Evolutionary conservation across 2,113 vertebrate species (phyloP).

Genomic region (Microtus pennsylvanicus): DNA sequence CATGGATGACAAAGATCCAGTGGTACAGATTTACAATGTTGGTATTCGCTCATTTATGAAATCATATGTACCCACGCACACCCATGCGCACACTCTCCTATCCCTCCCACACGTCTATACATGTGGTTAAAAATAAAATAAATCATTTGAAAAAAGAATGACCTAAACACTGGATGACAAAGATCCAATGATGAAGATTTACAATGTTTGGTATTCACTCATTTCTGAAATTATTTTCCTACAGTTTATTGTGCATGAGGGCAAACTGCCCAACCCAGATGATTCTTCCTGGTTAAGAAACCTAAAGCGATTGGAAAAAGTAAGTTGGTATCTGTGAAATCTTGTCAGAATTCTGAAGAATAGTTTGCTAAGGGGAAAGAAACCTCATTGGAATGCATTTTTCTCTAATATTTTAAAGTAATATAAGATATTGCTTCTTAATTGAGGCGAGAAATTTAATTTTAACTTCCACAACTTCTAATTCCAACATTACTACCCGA

Average conservation of each 20-base stretch:
- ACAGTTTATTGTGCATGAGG: constrained; percentile 6
- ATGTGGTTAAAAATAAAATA: not conserved
- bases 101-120: too few relatives aligned
- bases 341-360: not conserved
- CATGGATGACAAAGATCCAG: too few relatives aligned
- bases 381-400: constrained; percentile 50
- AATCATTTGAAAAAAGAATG: not conserved
- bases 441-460: constrained; percentile 66
- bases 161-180: not conserved
- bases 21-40: too few relatives aligned
- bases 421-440: constrained; percentile 66
- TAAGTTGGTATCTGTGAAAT: not conserved
- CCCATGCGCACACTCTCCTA: too few relatives aligned
- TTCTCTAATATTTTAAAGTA: constrained; percentile 65
- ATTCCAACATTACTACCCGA: constrained; percentile 47
- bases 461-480: constrained; percentile 44
- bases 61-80: too few relatives aligned
- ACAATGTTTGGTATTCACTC: constrained; percentile 36
- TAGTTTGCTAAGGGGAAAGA: constrained; percentile 14
- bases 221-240: constrained; percentile 18
- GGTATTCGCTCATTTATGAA: too few relatives aligned
- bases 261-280: not conserved
- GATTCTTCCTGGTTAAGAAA: constrained; percentile 35
- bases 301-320: not conserved
- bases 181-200: not conserved